A percentile compares a stretch with the other conserved stretches of the same genome.
Evolutionary conservation across 2,888 invertebrate species (phyloP).

Genomic region (Timema podura): DNA sequence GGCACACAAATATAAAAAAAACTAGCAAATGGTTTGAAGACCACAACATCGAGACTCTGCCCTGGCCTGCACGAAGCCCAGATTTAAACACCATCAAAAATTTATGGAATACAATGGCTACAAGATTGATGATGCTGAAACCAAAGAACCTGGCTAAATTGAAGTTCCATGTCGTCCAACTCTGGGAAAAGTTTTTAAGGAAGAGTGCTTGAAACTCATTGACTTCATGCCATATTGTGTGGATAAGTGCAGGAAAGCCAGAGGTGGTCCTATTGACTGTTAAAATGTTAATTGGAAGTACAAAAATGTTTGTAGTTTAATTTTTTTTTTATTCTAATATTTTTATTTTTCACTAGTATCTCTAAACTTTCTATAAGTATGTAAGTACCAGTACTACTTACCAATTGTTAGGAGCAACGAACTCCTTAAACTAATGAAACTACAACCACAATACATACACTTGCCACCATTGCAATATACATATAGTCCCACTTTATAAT

Average conservation of each 20-base stretch:
- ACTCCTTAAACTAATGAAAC: too few species aligned
- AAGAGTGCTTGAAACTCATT: not conserved
- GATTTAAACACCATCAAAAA: conserved; percentile 1
- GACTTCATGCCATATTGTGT: not conserved
- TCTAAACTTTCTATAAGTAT: too few species aligned
- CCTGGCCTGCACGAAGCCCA: conserved; percentile 7
- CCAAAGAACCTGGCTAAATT: not conserved
- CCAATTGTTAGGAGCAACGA: too few species aligned
- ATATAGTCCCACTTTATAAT: too few species aligned
- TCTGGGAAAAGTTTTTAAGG: not conserved
- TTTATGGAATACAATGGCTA: conserved; percentile 7
- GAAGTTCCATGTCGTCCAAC: not conserved
- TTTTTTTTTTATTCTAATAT: too few species aligned
- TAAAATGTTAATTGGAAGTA: too few species aligned
- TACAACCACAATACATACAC: too few species aligned
- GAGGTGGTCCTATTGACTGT: not conserved
- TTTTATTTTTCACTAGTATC: too few species aligned
- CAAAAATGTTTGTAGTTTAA: too few species aligned
- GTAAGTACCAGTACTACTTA: too few species aligned
- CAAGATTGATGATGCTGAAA: not conserved
- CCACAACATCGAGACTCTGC: not conserved
- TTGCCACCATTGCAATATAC: too few species aligned
- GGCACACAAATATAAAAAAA: not conserved
- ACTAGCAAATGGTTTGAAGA: conserved; percentile 8
- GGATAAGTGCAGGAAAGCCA: not conserved